Conservation (phyloP, 1,140 invertebrate species). For the Neodiprion lecontei region DNA sequence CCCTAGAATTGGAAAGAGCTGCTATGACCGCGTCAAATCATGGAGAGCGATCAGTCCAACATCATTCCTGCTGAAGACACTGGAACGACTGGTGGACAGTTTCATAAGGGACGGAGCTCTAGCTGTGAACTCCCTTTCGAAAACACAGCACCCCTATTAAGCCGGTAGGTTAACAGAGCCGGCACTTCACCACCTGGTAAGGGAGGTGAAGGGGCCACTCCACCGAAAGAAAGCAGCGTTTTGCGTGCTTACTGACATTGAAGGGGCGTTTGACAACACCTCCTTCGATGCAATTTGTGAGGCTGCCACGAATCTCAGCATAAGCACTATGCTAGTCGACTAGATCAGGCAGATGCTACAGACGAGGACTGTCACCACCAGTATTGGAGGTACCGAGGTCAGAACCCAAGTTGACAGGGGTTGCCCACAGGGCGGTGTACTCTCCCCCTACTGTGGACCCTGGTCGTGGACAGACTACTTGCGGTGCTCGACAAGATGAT, state of each 20-base stretch:
- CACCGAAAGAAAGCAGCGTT: not conserved
- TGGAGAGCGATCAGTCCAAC: too few species aligned
- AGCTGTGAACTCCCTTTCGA: too few species aligned
- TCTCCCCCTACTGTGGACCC: not conserved
- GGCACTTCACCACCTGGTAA: too few species aligned
- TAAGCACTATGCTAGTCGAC: conserved; percentile 10
- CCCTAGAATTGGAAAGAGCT: too few species aligned
- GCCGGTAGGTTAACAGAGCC: not conserved
- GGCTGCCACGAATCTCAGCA: conserved; percentile 2
- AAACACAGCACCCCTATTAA: not conserved
- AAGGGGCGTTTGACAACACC: conserved; percentile 21
- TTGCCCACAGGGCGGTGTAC: conserved; percentile 10
- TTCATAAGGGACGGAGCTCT: too few species aligned
- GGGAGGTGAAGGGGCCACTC: not conserved
- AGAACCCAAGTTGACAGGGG: not conserved
- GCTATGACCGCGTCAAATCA: too few species aligned
- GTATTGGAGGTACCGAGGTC: not conserved
- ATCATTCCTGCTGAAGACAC: too few species aligned
- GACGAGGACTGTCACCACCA: conserved; percentile 2
- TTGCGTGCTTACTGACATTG: conserved; percentile 9
- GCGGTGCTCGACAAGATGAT: not conserved
- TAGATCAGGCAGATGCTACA: conserved; percentile 14
- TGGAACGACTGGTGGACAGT: too few species aligned
- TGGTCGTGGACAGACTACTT: not conserved
- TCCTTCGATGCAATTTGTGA: conserved; percentile 15